Conservation (phyloP, 2,888 invertebrate species). For the Limnephilus lunatus region DNA sequence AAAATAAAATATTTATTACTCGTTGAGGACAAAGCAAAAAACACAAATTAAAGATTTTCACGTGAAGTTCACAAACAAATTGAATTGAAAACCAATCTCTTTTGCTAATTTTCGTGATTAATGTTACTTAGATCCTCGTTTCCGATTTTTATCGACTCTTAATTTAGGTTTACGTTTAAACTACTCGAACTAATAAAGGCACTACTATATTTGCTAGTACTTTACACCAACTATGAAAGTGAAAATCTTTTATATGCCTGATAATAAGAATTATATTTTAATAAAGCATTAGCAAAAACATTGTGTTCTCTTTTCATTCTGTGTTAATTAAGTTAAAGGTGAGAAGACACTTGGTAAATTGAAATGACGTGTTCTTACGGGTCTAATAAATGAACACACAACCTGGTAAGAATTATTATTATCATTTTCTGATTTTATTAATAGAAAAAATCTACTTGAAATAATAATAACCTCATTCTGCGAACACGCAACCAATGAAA, state of each 20-base stretch:
- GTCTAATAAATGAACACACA: slow-evolving; percentile 2
- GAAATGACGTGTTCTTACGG: neutral
- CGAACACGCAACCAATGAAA: slow-evolving; percentile 36
- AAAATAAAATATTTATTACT: neutral
- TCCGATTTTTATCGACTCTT: neutral
- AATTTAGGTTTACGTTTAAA: neutral
- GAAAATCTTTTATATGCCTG: neutral
- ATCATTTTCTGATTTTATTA: slow-evolving; percentile 32
- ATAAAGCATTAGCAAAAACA: neutral
- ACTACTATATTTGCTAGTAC: neutral
- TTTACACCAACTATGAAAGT: neutral
- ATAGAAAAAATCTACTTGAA: slow-evolving; percentile 26
- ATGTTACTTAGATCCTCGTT: neutral
- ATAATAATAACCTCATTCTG: slow-evolving; percentile 18
- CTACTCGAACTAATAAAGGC: neutral
- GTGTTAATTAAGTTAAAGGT: neutral
- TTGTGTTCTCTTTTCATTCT: neutral
- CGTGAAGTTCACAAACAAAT: neutral
- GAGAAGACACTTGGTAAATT: neutral
- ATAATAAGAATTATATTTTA: neutral
- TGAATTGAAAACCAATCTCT: neutral
- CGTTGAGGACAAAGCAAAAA: neutral
- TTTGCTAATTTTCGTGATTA: no score
- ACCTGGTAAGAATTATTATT: neutral
- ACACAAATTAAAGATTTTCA: no score